Evolutionary conservation across 2,888 invertebrate species (phyloP), one percentile per base, ranked within the genome.

Genomic region (Lucinisca nassula): DNA sequence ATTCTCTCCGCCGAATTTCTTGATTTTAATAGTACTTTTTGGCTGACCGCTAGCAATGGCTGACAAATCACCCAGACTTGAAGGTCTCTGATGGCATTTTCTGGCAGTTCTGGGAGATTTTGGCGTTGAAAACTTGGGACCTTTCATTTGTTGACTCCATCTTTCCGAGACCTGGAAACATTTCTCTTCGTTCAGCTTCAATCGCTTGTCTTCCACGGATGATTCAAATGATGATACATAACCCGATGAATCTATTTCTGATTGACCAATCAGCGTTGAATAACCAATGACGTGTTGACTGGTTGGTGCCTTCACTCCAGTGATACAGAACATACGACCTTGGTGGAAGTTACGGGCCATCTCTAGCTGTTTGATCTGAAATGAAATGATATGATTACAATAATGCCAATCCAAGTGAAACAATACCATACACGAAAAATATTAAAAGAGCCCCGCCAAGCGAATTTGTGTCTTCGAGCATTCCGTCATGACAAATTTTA

Each of bases 211-310:
- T 40, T 90, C 90, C 67, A 85, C 84, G 1, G 87, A 79, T 14
- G 87, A 88, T 40, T 90, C 90, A 40, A 90, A 82, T 30, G 90
- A 90, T 49, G 90, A 90, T n/a, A 87, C 27, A 38, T 88, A 90
- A n/a, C 90, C 90, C 30, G 87, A 88, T 8, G 85, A 87, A 27
- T 90, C 90, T 4, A 55, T 86, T 73, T 90, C 90, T 14, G 73
- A 76, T 17, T 82, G 81, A 37, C 83, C 79, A 51, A 75, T 38
- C 35, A 75, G 40, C 10, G 51, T 32, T 1, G n/a, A 0, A 8
- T 27, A 35, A 37, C 51, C 32, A 24, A 58, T 3, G 10, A 12
- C 61, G n/a, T 21, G 67, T 49, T 75, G 61, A 30, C 17, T 58
- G 74, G n/a, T 3, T 75, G 27, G 30, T n/a, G n/a, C n/a, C 74